These are phyloP conservation scores for Leucania comma DNA, from an alignment of 2,888 invertebrate species.

Conservation along the genomic window DNA sequence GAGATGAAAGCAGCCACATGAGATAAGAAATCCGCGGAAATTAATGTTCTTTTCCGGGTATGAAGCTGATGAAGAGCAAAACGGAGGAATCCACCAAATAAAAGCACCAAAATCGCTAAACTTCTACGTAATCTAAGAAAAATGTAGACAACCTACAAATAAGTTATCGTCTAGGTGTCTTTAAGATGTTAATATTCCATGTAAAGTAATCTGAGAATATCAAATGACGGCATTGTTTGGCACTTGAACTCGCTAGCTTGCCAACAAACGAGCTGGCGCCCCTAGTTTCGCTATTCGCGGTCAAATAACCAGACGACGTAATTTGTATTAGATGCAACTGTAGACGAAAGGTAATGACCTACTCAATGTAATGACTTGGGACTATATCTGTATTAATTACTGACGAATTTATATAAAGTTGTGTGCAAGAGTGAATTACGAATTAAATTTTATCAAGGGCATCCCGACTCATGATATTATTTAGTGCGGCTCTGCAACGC, in stretches of 20 bases:
- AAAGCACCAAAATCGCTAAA: neutral
- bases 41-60: neutral
- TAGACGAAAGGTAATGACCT: constrained; percentile 40
- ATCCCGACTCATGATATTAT: too few relatives aligned
- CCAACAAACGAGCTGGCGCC: constrained; percentile 53
- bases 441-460: too few relatives aligned
- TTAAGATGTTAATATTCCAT: constrained; percentile 20
- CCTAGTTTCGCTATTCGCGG: constrained; percentile 19
- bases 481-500: too few relatives aligned
- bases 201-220: constrained; percentile 44
- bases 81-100: neutral
- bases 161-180: neutral
- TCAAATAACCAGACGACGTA: constrained; percentile 37
- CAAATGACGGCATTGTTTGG: constrained; percentile 53
- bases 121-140: neutral
- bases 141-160: neutral
- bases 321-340: constrained; percentile 10
- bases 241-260: constrained; percentile 29
- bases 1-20: too few relatives aligned
- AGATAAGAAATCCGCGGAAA: neutral
- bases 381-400: neutral
- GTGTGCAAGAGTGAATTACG: neutral
- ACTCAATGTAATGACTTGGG: constrained; percentile 16
- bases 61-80: neutral
- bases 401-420: neutral